phyloP scores from a whole-genome alignment of 2,888 invertebrate species.

The Microctonus brassicae region DNA sequence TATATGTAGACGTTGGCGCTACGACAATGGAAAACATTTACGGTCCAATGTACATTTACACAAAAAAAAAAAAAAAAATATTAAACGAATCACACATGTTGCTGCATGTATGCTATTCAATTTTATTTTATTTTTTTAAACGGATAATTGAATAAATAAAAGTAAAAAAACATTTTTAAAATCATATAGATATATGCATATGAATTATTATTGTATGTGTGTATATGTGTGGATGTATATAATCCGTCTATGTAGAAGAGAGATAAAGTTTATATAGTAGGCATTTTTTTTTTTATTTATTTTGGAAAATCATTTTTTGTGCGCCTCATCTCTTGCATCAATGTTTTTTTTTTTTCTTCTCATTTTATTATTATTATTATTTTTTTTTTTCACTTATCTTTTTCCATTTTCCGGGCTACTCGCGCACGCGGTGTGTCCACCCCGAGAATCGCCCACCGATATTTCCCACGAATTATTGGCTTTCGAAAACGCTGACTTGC shows the following conservation, averaged over 20 bases:
- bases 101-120: neutral
- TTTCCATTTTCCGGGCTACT: neutral
- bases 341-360: constrained; percentile 8
- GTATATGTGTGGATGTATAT: neutral
- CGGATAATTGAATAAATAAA: too few species aligned
- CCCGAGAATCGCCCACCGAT: constrained; percentile 42
- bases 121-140: too few species aligned
- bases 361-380: constrained; percentile 29
- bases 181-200: too few species aligned
- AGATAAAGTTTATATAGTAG: too few species aligned
- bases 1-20: too few species aligned
- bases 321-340: constrained; percentile 21
- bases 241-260: too few species aligned
- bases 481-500: constrained; percentile 54
- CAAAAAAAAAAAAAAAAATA: neutral
- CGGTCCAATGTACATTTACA: constrained; percentile 13
- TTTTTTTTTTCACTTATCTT: constrained; percentile 11
- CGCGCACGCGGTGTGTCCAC: constrained; percentile 26
- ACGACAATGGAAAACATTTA: constrained; percentile 16
- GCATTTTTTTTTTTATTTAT: too few species aligned
- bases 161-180: too few species aligned
- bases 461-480: constrained; percentile 55
- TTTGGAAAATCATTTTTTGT: neutral
- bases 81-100: neutral
- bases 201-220: too few species aligned